A percentile compares a stretch with the other conserved stretches of the same genome.
These are phyloP conservation scores for Brassicogethes aeneus DNA, from an alignment of 2,888 invertebrate genomes.

Conservation along the genomic window DNA sequence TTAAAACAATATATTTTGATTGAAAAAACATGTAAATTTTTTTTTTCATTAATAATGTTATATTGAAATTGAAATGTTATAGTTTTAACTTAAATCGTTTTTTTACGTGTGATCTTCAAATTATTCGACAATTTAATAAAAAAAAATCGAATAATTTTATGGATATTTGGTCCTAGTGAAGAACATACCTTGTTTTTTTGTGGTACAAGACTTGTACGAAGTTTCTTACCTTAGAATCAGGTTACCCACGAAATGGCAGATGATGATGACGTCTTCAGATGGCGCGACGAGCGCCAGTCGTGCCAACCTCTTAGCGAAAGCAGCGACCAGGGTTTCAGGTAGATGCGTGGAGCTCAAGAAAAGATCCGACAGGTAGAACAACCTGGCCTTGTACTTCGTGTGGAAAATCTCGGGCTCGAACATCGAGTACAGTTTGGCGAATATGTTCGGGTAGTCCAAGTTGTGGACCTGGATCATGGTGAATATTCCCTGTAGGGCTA, in stretches of 20 bases:
- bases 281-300: constrained; percentile 78
- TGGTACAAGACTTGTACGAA: too few species aligned
- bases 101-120: too few species aligned
- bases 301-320: constrained; percentile 84
- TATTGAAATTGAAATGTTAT: too few species aligned
- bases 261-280: constrained; percentile 64
- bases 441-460: constrained; percentile 92
- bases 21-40: too few species aligned
- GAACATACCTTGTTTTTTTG: too few species aligned
- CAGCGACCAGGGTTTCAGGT: constrained; percentile 83
- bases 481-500: constrained; percentile 88
- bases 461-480: constrained; percentile 84
- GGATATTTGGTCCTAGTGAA: background rate
- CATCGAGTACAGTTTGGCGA: constrained; percentile 89
- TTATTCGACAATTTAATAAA: too few species aligned
- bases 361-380: constrained; percentile 81
- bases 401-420: constrained; percentile 86
- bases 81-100: too few species aligned
- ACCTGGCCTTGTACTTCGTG: constrained; percentile 78
- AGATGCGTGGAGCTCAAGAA: constrained; percentile 93
- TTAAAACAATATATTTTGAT: too few species aligned
- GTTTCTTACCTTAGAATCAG: constrained; percentile 49
- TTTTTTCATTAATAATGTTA: too few species aligned
- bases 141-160: background rate
- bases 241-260: constrained; percentile 79